These are phyloP conservation scores for Phrynocephalus guinanensis DNA, from an alignment of 2,797 vertebrate genomes.

Conservation along the genomic window DNA sequence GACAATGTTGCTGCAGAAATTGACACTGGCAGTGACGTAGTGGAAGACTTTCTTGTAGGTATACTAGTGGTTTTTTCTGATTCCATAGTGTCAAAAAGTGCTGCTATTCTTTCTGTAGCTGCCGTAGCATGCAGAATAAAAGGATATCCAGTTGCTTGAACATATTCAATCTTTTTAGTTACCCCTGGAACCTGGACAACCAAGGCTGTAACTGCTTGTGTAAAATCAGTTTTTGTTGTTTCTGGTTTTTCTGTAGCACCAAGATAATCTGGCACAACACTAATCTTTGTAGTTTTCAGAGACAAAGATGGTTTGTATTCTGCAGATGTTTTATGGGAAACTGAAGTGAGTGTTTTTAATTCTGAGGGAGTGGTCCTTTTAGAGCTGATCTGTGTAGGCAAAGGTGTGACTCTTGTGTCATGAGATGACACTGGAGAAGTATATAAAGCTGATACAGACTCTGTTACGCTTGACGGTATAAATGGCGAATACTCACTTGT, in stretches of 20 bases:
- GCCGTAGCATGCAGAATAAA: neutral
- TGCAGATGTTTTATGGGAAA: slow-evolving; percentile 44
- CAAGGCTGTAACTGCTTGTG: slow-evolving; percentile 28
- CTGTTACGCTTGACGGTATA: slow-evolving; percentile 56
- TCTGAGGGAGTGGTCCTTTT: slow-evolving; percentile 49
- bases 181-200: slow-evolving; percentile 20
- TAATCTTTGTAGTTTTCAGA: slow-evolving; percentile 50
- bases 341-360: slow-evolving; percentile 34
- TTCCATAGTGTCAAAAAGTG: slow-evolving; percentile 34
- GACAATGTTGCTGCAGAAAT: slow-evolving; percentile 33
- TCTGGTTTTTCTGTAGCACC: slow-evolving; percentile 17
- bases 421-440: slow-evolving; percentile 43
- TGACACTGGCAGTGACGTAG: slow-evolving; percentile 49
- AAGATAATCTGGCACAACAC: slow-evolving; percentile 11
- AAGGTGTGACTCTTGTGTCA: slow-evolving; percentile 63
- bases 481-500: slow-evolving; percentile 48
- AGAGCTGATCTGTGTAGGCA: slow-evolving; percentile 53
- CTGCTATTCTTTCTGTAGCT: slow-evolving; percentile 38
- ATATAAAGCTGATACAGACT: slow-evolving; percentile 59
- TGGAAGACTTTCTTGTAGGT: slow-evolving; percentile 39
- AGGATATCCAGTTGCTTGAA: slow-evolving; percentile 39
- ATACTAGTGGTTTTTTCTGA: slow-evolving; percentile 15
- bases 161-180: slow-evolving; percentile 39
- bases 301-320: slow-evolving; percentile 30
- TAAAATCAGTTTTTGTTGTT: slow-evolving; percentile 9